Percentiles rank a stretch among this genome's conserved stretches.
phyloP scores from a whole-genome alignment of 2,113 vertebrate genomes.

The Caretta caretta region DNA sequence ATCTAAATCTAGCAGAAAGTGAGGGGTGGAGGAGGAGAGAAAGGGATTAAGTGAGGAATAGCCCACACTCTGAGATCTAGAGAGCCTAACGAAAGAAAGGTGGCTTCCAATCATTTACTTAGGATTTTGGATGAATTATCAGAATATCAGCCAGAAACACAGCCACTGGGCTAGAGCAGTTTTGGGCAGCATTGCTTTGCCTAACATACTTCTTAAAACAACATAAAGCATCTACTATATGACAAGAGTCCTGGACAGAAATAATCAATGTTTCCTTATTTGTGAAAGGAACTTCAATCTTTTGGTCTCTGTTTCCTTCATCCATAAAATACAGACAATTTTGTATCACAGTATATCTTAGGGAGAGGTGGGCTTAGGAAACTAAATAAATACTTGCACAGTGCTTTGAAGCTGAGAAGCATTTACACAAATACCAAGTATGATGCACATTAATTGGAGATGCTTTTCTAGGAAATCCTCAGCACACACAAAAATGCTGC shows the following conservation, averaged over 20 bases:
- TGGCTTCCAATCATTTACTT: not conserved
- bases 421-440: not conserved
- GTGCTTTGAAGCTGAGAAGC: not conserved
- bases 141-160: not conserved
- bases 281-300: slow-evolving; percentile 5
- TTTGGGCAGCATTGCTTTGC: not conserved
- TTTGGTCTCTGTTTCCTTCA: not conserved
- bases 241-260: not conserved
- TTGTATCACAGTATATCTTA: not conserved
- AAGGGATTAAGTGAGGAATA: not conserved
- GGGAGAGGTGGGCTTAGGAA: not conserved
- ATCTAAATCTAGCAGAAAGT: not conserved
- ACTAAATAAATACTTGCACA: not conserved
- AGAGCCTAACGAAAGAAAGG: not conserved
- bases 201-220: not conserved
- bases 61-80: fast-evolving
- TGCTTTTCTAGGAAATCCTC: not conserved
- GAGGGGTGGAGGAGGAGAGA: not conserved
- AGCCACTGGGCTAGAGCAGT: not conserved
- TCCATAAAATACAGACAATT: not conserved
- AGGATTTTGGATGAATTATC: not conserved
- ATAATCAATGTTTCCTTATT: not conserved
- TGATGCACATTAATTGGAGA: not conserved
- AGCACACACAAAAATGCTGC: not conserved
- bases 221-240: not conserved